phyloP scores from a whole-genome alignment of 2,888 invertebrate species.

The Apamea epomidion region DNA sequence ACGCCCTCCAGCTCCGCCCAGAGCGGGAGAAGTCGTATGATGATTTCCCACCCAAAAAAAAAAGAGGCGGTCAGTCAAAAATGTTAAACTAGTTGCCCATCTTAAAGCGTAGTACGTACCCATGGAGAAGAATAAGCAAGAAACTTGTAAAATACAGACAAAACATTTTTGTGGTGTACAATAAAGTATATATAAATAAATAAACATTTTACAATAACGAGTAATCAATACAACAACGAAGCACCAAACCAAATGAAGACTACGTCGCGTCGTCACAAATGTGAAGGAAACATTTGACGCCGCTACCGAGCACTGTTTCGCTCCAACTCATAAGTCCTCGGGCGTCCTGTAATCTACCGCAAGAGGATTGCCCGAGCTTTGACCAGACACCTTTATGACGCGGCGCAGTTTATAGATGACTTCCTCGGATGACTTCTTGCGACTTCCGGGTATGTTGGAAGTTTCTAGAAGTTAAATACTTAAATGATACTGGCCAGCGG shows the following conservation, averaged over 20 bases:
- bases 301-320: background rate
- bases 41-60: no score
- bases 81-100: background rate
- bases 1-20: no score
- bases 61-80: no score
- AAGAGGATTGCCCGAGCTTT: conserved; percentile 55
- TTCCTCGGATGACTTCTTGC: background rate
- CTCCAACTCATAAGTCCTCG: conserved; percentile 45
- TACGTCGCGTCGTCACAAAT: conserved; percentile 6
- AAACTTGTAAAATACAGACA: background rate
- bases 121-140: background rate
- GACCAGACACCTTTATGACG: conserved; percentile 48
- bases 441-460: conserved; percentile 10
- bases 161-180: no score
- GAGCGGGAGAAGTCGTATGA: no score
- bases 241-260: conserved; percentile 1
- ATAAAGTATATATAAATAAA: no score
- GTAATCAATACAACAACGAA: background rate
- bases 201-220: background rate
- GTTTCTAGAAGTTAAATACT: background rate
- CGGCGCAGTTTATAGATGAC: conserved; percentile 39
- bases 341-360: conserved; percentile 49
- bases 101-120: background rate
- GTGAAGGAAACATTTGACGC: conserved; percentile 33
- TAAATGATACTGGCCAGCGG: background rate